Conservation (phyloP, 2,888 invertebrate species). For the Epistrophella euchroma region DNA sequence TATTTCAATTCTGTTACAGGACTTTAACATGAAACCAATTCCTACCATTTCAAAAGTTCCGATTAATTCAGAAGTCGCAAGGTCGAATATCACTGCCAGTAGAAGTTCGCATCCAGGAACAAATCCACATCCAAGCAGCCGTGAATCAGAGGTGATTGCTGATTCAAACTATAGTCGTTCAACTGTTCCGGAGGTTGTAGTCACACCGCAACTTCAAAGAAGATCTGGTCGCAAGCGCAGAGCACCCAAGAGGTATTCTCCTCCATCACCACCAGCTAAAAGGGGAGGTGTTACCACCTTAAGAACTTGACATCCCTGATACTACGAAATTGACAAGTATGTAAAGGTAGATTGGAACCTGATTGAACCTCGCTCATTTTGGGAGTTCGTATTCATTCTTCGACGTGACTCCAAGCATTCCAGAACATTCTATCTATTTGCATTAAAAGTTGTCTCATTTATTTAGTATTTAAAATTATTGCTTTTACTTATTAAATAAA, state of each 20-base stretch:
- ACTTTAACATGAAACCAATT: neutral
- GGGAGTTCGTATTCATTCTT: too few species aligned
- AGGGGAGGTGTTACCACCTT: constrained; percentile 22
- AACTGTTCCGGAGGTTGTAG: neutral
- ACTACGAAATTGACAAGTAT: too few species aligned
- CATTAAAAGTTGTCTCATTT: too few species aligned
- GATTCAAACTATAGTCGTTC: neutral
- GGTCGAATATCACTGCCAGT: neutral
- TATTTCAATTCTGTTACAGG: neutral
- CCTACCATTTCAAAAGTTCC: neutral
- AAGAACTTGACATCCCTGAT: neutral
- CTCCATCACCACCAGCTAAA: constrained; percentile 7
- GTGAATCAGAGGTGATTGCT: neutral
- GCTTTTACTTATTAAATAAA: too few species aligned
- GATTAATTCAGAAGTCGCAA: neutral
- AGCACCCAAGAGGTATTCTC: constrained; percentile 3
- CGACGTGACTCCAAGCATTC: too few species aligned
- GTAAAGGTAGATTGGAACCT: too few species aligned
- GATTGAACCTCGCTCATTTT: too few species aligned
- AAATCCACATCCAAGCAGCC: neutral
- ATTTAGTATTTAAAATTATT: too few species aligned
- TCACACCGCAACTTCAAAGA: neutral
- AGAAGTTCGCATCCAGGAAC: neutral
- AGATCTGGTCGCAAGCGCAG: neutral
- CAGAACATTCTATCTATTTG: too few species aligned